Evolutionary conservation across 2,797 vertebrate genomes (phyloP).

Genomic region (Podargus strigoides): DNA sequence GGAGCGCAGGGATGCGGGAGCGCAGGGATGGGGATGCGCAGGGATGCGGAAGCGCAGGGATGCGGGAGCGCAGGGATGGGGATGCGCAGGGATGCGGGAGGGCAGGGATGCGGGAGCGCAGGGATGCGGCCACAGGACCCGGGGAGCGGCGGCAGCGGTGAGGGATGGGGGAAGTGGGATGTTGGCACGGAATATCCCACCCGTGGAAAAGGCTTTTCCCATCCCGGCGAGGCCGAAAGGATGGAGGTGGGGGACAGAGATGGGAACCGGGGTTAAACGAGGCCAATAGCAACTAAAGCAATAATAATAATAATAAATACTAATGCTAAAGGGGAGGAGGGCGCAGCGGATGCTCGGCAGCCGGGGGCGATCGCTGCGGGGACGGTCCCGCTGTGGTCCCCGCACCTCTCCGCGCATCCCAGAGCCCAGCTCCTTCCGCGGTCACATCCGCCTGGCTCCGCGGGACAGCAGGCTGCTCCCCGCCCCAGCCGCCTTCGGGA

Average conservation of each 20-base stretch:
- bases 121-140: background rate
- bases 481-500: too few species aligned
- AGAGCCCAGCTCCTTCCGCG: background rate
- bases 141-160: background rate
- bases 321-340: background rate
- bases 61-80: background rate
- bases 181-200: background rate
- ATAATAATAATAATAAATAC: too few species aligned
- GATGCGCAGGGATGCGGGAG: background rate
- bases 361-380: background rate
- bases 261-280: constrained; percentile 62
- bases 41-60: background rate
- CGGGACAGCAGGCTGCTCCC: background rate
- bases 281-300: constrained; percentile 5
- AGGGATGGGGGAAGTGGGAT: background rate
- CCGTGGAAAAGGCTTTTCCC: background rate
- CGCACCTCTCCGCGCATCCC: background rate
- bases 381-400: background rate
- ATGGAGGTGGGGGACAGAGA: background rate
- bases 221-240: background rate
- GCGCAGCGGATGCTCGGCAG: background rate
- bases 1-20: background rate
- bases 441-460: background rate
- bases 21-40: background rate
- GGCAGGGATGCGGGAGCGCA: background rate